Conservation (phyloP, 2,113 vertebrate species). For the Axis porcinus region DNA sequence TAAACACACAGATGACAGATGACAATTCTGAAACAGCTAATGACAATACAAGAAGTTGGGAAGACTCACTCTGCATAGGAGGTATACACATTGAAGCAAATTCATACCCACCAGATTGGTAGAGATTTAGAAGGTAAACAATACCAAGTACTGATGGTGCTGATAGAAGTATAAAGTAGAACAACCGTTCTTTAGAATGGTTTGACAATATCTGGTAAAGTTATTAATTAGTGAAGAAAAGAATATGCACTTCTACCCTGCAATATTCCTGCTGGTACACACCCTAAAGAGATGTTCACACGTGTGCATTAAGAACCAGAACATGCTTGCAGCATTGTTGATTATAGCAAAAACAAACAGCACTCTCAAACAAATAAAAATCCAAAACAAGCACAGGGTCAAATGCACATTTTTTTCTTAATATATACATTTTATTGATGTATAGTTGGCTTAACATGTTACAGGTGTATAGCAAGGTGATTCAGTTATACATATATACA, state of each 20-base stretch:
- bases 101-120: not conserved
- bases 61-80: not conserved
- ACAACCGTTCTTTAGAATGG: not conserved
- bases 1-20: not conserved
- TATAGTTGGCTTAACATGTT: not conserved
- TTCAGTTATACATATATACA: not conserved
- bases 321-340: not conserved
- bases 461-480: not conserved
- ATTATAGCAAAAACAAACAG: not conserved
- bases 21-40: not conserved
- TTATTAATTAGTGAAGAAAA: not conserved
- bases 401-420: not conserved
- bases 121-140: not conserved
- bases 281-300: not conserved
- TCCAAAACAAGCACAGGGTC: not conserved
- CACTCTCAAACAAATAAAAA: not conserved
- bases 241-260: not conserved
- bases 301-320: not conserved
- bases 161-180: rapidly evolving
- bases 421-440: not conserved
- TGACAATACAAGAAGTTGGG: not conserved
- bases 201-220: too few relatives aligned
- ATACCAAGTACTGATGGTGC: not conserved
- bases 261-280: not conserved
- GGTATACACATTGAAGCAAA: not conserved